These are phyloP conservation scores for Parauchenoglanis ngamensis DNA, from an alignment of 2,797 vertebrate species.

Conservation along the genomic window DNA sequence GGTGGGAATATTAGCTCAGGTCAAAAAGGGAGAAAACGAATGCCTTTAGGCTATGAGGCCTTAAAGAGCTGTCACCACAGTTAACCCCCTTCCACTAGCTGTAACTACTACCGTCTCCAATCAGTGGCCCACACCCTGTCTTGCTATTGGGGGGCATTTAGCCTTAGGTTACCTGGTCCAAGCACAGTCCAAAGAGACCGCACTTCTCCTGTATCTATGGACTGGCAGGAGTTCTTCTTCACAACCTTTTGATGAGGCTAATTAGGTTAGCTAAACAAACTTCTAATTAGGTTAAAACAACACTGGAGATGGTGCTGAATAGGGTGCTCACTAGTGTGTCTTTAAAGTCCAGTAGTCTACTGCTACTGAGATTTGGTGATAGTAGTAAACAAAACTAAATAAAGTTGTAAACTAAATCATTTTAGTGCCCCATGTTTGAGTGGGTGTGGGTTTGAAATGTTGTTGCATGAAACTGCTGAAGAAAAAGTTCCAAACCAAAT, in stretches of 20 bases:
- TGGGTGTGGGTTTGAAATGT: not conserved
- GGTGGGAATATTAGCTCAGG: conserved; percentile 51
- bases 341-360: conserved; percentile 23
- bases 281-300: conserved; percentile 72
- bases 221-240: conserved; percentile 39
- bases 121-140: conserved; percentile 69
- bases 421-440: not conserved
- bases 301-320: conserved; percentile 57
- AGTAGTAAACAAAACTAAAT: not conserved
- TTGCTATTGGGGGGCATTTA: conserved; percentile 23
- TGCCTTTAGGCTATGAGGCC: conserved; percentile 45
- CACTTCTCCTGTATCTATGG: conserved; percentile 7
- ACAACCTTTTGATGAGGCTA: conserved; percentile 59
- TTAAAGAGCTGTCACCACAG: conserved; percentile 66
- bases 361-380: conserved; percentile 1
- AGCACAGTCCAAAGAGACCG: conserved; percentile 5
- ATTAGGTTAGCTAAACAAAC: conserved; percentile 73
- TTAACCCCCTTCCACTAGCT: conserved; percentile 61
- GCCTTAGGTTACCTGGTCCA: conserved; percentile 37
- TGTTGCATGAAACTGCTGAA: not conserved
- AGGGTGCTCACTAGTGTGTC: conserved; percentile 48
- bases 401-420: conserved; percentile 3
- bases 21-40: conserved; percentile 44
- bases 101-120: conserved; percentile 66
- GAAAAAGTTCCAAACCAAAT: not conserved